Conservation (phyloP, 2,888 invertebrate genomes). For the Sacculina carcini region DNA sequence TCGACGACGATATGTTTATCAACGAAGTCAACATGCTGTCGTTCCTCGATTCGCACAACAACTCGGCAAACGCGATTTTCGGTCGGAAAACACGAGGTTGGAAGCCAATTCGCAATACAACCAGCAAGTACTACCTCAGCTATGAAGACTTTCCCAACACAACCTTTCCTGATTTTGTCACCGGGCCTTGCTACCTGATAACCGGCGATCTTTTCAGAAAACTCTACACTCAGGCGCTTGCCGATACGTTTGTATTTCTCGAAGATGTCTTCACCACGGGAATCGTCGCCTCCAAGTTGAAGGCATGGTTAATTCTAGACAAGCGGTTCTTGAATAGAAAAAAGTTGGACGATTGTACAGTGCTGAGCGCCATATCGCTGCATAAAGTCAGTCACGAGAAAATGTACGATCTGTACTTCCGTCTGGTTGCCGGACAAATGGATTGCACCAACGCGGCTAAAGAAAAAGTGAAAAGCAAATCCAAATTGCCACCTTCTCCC, state of each 20-base stretch:
- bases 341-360: too few relatives aligned
- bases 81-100: constrained; percentile 56
- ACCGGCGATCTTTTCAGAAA: constrained; percentile 42
- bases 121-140: constrained; percentile 68
- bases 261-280: constrained; percentile 84
- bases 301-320: too few relatives aligned
- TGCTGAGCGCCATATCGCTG: too few relatives aligned
- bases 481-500: too few relatives aligned
- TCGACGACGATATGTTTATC: constrained; percentile 71
- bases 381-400: too few relatives aligned
- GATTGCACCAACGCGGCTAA: too few relatives aligned
- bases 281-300: constrained; percentile 46
- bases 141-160: constrained; percentile 40
- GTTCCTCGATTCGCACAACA: constrained; percentile 29
- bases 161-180: constrained; percentile 69
- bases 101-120: constrained; percentile 56
- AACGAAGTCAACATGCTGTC: constrained; percentile 43
- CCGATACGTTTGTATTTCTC: constrained; percentile 47
- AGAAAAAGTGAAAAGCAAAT: too few relatives aligned
- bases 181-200: constrained; percentile 70
- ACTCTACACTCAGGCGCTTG: constrained; percentile 39
- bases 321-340: too few relatives aligned
- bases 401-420: too few relatives aligned
- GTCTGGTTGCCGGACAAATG: too few relatives aligned
- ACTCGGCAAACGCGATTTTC: constrained; percentile 28